Conservation (phyloP, 1,140 invertebrate genomes). For the Zaprionus capensis region DNA sequence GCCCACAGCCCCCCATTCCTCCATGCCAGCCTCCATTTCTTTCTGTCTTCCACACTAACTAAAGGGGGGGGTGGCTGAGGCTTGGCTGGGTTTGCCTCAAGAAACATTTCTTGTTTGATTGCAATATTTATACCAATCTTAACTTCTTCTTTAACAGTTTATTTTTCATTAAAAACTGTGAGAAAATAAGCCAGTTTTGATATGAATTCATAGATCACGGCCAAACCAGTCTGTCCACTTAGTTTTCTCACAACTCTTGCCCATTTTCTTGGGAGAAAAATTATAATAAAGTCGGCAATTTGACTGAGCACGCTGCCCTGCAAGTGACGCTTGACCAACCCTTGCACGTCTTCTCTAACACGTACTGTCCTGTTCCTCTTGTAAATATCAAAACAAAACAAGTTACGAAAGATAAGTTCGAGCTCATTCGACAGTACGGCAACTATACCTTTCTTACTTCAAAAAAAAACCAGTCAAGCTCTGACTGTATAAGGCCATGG, state of each 20-base stretch:
- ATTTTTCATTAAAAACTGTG: conserved; percentile 22
- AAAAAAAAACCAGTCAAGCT: too few relatives aligned
- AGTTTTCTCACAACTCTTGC: conserved; percentile 55
- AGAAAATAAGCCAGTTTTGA: conserved; percentile 49
- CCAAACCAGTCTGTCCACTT: conserved; percentile 60
- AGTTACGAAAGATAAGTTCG: too few relatives aligned
- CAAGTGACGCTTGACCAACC: conserved; percentile 36
- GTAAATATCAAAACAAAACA: too few relatives aligned
- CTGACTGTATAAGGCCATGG: too few relatives aligned
- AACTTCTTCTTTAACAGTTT: neutral
- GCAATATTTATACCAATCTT: too few relatives aligned
- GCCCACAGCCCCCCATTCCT: neutral
- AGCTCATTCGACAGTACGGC: too few relatives aligned
- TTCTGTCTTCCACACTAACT: too few relatives aligned
- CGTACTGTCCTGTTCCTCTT: neutral
- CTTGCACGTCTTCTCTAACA: neutral
- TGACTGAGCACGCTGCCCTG: conserved; percentile 8
- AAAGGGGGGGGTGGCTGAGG: too few relatives aligned
- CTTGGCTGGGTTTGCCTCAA: too few relatives aligned
- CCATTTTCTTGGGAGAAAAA: conserved; percentile 55
- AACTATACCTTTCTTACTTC: too few relatives aligned
- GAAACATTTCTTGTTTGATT: too few relatives aligned
- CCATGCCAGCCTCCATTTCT: too few relatives aligned
- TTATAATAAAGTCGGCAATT: conserved; percentile 48
- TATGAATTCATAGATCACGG: conserved; percentile 7